These are phyloP conservation scores for Arrhopalites spinosus DNA, from an alignment of 2,888 invertebrate genomes.

Conservation along the genomic window DNA sequence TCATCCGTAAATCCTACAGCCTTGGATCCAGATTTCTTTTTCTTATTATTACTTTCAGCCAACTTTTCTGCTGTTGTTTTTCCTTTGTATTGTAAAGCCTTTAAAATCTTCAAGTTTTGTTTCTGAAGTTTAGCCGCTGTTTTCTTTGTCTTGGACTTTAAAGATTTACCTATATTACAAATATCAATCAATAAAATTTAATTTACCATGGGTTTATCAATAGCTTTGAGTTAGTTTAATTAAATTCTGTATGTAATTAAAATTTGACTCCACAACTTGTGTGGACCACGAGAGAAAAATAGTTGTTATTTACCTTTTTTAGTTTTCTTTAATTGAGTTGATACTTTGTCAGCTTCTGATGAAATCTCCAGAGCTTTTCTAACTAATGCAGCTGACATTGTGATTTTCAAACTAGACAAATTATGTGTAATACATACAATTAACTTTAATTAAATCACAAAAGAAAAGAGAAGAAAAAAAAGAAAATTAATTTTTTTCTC, in stretches of 20 bases:
- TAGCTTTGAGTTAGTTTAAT: too few relatives aligned
- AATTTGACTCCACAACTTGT: too few relatives aligned
- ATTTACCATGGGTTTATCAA: too few relatives aligned
- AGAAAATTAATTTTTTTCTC: too few relatives aligned
- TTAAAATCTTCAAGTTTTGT: slow-evolving; percentile 47
- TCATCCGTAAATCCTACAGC: slow-evolving; percentile 69
- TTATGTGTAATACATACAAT: too few relatives aligned
- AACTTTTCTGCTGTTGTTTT: slow-evolving; percentile 18
- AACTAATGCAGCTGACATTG: slow-evolving; percentile 55
- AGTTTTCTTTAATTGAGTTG: slow-evolving; percentile 32
- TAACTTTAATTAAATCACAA: too few relatives aligned
- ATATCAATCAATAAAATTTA: too few relatives aligned
- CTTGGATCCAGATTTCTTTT: slow-evolving; percentile 62
- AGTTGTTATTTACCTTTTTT: slow-evolving; percentile 36
- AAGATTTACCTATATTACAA: background rate
- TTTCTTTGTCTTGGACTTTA: slow-evolving; percentile 37
- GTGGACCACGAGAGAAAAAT: too few relatives aligned
- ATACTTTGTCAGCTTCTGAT: slow-evolving; percentile 28
- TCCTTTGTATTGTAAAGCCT: slow-evolving; percentile 41
- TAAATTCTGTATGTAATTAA: too few relatives aligned
- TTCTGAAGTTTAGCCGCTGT: slow-evolving; percentile 41
- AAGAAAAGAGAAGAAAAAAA: too few relatives aligned
- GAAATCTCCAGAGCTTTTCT: slow-evolving; percentile 51
- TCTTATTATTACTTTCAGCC: slow-evolving; percentile 60
- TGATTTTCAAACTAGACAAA: slow-evolving; percentile 3